Evolutionary conservation across 1,140 invertebrate genomes (phyloP).

Genomic region (Drosophila ficusphila): DNA sequence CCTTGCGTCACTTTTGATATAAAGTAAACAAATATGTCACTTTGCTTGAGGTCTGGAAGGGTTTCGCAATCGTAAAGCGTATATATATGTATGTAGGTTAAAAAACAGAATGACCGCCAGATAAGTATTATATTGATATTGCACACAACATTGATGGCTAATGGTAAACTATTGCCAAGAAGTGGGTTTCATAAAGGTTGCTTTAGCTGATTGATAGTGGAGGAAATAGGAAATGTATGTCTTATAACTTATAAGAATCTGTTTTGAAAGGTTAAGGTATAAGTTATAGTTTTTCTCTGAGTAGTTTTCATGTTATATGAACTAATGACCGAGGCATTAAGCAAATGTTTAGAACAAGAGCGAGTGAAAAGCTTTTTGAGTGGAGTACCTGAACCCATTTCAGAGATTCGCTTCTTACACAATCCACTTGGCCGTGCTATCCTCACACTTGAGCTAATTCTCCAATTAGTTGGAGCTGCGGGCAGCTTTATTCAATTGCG

Average conservation of each 20-base stretch:
- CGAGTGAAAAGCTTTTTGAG: conserved; percentile 24
- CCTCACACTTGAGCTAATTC: conserved; percentile 61
- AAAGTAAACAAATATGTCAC: conserved; percentile 45
- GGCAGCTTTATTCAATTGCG: conserved; percentile 53
- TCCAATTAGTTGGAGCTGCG: conserved; percentile 54
- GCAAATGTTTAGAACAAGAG: background rate
- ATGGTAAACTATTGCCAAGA: conserved; percentile 1
- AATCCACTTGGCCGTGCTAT: conserved; percentile 40
- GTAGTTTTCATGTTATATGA: background rate
- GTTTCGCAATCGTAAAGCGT: conserved; percentile 17
- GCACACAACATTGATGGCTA: background rate
- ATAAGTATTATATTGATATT: conserved; percentile 2
- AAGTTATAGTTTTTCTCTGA: too few species aligned
- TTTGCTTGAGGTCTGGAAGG: conserved; percentile 47
- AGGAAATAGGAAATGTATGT: background rate
- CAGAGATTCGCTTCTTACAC: conserved; percentile 39
- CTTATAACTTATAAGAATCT: too few species aligned
- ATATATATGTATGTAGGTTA: conserved; percentile 2
- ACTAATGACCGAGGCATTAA: background rate
- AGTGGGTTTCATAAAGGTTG: background rate
- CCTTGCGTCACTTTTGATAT: conserved; percentile 41
- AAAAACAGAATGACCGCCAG: background rate
- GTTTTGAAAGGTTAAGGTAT: too few species aligned
- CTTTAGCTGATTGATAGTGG: background rate
- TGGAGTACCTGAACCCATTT: conserved; percentile 42